Conservation (phyloP, 1,140 invertebrate species). For the Drosophila parvula region DNA sequence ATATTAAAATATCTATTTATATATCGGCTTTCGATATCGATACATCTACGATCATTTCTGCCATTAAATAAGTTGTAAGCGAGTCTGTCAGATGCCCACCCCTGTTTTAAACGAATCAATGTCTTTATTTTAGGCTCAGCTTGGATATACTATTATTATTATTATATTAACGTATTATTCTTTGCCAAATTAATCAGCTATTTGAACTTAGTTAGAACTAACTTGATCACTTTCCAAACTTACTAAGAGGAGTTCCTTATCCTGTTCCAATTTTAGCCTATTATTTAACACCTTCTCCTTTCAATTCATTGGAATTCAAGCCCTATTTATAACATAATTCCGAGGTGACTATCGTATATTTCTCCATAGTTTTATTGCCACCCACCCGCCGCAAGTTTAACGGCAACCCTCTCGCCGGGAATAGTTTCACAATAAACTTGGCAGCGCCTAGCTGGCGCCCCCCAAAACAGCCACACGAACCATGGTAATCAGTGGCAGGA, state of each 20-base stretch:
- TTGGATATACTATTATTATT: no score
- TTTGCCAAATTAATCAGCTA: background rate
- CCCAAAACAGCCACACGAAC: slow-evolving; percentile 13
- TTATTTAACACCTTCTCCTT: background rate
- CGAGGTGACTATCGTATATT: slow-evolving; percentile 1
- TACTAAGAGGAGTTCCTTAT: background rate
- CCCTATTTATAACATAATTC: slow-evolving; percentile 18
- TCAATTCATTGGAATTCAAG: background rate
- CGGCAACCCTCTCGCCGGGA: slow-evolving; percentile 19
- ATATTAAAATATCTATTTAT: no score
- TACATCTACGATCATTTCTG: no score
- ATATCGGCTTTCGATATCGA: no score
- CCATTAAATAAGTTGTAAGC: no score
- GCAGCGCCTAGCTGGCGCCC: slow-evolving; percentile 61
- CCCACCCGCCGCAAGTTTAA: background rate
- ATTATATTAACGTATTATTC: no score
- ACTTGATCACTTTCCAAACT: background rate
- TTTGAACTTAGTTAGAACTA: background rate
- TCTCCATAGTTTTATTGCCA: background rate
- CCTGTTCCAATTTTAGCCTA: background rate
- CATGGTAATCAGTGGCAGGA: slow-evolving; percentile 21
- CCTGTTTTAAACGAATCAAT: no score
- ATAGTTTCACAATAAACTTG: slow-evolving; percentile 39
- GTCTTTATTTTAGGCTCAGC: no score
- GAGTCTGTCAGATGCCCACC: no score